These are phyloP conservation scores for Subanguina moxae DNA, from an alignment of 1,140 invertebrate genomes.

Conservation along the genomic window DNA sequence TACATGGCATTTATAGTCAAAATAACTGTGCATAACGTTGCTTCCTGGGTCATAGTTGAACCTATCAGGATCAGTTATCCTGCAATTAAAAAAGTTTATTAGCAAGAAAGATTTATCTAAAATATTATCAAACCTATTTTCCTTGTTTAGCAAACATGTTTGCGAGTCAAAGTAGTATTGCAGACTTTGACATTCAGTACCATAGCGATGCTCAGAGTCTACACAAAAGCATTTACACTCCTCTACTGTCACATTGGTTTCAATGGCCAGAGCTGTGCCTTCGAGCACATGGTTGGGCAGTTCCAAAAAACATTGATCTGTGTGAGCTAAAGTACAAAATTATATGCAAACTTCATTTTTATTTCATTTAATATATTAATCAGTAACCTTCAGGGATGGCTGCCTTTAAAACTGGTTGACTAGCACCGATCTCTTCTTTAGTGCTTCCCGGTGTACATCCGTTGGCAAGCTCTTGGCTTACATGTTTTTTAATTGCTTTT, in stretches of 20 bases:
- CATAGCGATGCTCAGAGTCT: constrained; percentile 52
- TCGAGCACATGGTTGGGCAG: constrained; percentile 55
- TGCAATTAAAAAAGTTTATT: constrained; percentile 16
- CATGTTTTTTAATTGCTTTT: constrained; percentile 15
- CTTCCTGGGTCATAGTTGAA: constrained; percentile 44
- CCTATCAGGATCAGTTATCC: constrained; percentile 49
- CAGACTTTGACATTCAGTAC: constrained; percentile 47
- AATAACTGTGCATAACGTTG: constrained; percentile 44
- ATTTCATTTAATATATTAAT: too few species aligned
- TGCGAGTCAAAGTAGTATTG: constrained; percentile 54
- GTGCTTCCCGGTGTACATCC: background rate
- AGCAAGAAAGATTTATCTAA: background rate
- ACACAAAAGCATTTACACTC: constrained; percentile 56
- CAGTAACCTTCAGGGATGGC: too few species aligned
- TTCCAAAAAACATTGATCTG: constrained; percentile 54
- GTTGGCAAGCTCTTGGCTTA: background rate
- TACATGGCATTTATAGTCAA: constrained; percentile 50
- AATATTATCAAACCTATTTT: constrained; percentile 41
- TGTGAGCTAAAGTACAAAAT: constrained; percentile 12
- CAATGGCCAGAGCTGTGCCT: constrained; percentile 51
- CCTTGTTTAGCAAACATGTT: constrained; percentile 54
- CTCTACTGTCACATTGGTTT: constrained; percentile 49
- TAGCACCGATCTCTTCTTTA: background rate
- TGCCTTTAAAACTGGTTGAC: too few species aligned
- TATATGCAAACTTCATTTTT: background rate